These are phyloP conservation scores for Dicrostonyx torquatus DNA, from an alignment of 2,797 vertebrate genomes.

Conservation along the genomic window DNA sequence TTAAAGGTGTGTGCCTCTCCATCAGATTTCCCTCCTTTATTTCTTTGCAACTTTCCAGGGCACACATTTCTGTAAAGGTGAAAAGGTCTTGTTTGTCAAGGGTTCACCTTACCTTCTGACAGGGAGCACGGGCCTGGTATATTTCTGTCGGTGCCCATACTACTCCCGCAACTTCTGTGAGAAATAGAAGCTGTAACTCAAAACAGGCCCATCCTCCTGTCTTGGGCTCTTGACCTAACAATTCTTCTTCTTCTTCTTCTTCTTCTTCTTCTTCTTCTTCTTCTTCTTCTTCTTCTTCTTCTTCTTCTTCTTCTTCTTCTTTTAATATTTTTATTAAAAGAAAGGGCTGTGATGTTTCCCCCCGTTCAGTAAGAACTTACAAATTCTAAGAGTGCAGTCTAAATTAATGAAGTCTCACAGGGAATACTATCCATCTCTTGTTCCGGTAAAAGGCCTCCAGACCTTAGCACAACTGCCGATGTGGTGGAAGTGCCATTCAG, in stretches of 20 bases:
- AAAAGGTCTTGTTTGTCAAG: background rate
- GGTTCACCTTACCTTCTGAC: background rate
- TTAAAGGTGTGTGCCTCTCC: background rate
- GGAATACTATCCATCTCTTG: background rate
- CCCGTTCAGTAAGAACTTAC: conserved; percentile 30
- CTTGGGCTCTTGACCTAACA: conserved; percentile 22
- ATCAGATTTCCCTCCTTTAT: background rate
- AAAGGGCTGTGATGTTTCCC: conserved; percentile 26
- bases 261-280: too few species aligned
- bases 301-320: too few species aligned
- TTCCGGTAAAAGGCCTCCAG: background rate
- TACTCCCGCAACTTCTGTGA: background rate
- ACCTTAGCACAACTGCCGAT: background rate
- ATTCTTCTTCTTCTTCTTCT: background rate
- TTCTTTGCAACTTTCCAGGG: background rate
- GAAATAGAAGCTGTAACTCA: background rate
- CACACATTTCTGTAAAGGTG: background rate
- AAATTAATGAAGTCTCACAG: conserved; percentile 13
- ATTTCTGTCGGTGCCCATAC: background rate
- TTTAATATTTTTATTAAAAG: too few species aligned
- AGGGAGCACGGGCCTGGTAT: background rate
- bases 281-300: too few species aligned
- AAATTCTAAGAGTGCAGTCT: conserved; percentile 28
- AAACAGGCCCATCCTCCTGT: background rate
- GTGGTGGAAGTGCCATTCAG: background rate